Evolutionary conservation across 2,113 vertebrate species (phyloP), one percentile per base, ranked within the genome.

Genomic region (Motacilla alba): DNA sequence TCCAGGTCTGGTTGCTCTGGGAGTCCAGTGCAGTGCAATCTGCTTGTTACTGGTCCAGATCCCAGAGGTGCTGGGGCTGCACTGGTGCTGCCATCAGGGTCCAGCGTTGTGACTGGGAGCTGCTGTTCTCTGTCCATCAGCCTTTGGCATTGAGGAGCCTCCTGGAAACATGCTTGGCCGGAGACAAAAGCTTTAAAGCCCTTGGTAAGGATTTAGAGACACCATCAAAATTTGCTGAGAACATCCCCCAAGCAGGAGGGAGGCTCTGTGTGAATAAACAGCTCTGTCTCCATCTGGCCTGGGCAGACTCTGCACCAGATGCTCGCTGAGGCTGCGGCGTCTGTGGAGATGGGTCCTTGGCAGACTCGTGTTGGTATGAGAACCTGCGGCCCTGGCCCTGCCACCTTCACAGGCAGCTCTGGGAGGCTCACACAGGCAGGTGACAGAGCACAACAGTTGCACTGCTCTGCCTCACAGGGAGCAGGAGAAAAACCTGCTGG

Each of bases 41-140:
- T 62, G 33, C 26, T 46, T 6, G 0, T 30, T 37, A 2, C 17
- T 55, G 27, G 30, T 56, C 47, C 16, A 3, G n/a, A 66, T 30
- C 24, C n/a, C 22, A 4, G 46, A 33, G 41, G 31, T 26, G 26
- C 76, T 56, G 81, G 60, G 37, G 22, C 50, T 55, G 24, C 43
- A 15, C 28, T 1, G 4, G 33, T 21, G 67, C 76, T 72, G 33
- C 2, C 0, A 5, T 49, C 0, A 0, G 19, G 50, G 17, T 62
- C 20, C 77, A 23, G 46, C 0, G 0, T 5, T 10, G 53, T 26
- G 37, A 9, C 22, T 7, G 2, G 4, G 44, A 3, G 11, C 19
- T 33, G 43, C 43, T 46, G 39, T 43, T 35, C 55, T 46, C 13
- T 43, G 1, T 6, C 60, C 35, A 1, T 35, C 70, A 47, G 41